phyloP scores from a whole-genome alignment of 2,888 invertebrate species.

The Oeneis ivallda region DNA sequence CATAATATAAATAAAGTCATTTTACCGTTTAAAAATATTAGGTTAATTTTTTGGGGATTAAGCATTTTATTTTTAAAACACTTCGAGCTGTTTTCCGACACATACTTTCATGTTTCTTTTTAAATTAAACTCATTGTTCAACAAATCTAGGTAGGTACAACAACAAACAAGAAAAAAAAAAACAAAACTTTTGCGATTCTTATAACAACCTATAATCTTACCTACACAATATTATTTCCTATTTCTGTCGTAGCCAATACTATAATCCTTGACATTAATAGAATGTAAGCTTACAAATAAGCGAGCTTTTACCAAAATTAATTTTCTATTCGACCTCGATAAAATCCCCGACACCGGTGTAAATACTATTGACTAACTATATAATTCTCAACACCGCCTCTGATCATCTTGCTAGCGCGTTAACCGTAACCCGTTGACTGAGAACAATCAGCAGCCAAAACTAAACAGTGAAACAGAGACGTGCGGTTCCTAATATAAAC shows the following conservation, averaged over 20 bases:
- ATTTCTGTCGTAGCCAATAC: neutral
- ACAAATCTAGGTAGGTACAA: too few species aligned
- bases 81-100: too few species aligned
- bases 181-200: too few species aligned
- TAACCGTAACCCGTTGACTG: conserved; percentile 16
- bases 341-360: too few species aligned
- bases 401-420: conserved; percentile 8
- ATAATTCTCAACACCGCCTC: neutral
- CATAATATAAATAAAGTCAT: too few species aligned
- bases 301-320: conserved; percentile 3
- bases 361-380: too few species aligned
- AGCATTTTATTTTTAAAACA: too few species aligned
- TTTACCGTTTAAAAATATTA: too few species aligned
- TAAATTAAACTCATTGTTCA: too few species aligned
- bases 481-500: conserved; percentile 43
- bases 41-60: too few species aligned
- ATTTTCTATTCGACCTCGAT: neutral
- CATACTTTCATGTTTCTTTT: too few species aligned
- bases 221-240: neutral
- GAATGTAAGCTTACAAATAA: neutral
- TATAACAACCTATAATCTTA: neutral
- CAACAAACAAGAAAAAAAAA: too few species aligned
- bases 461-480: conserved; percentile 34
- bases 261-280: neutral
- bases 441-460: neutral